These are phyloP conservation scores for Regulus satrapa DNA, from an alignment of 2,113 vertebrate genomes.

Conservation along the genomic window DNA sequence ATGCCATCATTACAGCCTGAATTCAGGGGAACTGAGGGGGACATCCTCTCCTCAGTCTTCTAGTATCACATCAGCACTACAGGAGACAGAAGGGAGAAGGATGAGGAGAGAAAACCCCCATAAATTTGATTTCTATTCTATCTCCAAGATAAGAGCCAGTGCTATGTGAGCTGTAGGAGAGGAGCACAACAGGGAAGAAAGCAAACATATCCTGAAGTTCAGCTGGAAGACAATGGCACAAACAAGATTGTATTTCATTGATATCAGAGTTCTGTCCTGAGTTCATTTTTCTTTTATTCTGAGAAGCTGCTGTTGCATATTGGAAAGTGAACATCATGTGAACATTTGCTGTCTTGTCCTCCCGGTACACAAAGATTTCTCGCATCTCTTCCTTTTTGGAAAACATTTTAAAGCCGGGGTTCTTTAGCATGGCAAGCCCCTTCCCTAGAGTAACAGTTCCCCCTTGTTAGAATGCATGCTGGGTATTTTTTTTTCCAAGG, in stretches of 20 bases:
- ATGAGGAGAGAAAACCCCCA: not conserved
- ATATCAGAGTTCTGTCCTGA: not conserved
- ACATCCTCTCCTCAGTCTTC: not conserved
- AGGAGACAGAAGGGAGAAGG: not conserved
- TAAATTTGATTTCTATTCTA: not conserved
- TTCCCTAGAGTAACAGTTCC: not conserved
- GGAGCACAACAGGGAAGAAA: not conserved
- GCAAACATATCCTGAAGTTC: not conserved
- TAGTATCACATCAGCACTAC: not conserved
- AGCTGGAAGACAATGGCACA: not conserved
- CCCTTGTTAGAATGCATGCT: not conserved
- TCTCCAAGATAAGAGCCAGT: not conserved
- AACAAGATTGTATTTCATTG: not conserved
- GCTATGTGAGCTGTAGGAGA: not conserved
- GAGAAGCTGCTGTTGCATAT: not conserved
- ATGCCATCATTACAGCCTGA: not conserved
- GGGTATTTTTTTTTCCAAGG: not conserved
- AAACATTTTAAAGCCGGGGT: not conserved
- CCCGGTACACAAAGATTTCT: not conserved
- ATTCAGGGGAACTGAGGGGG: not conserved
- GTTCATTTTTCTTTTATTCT: not conserved
- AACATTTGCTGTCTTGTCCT: not conserved
- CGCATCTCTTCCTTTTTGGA: not conserved
- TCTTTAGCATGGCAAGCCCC: not conserved
- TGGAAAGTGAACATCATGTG: not conserved